These are phyloP conservation scores for Arizona elegans DNA, from an alignment of 2,113 vertebrate species.

Conservation along the genomic window DNA sequence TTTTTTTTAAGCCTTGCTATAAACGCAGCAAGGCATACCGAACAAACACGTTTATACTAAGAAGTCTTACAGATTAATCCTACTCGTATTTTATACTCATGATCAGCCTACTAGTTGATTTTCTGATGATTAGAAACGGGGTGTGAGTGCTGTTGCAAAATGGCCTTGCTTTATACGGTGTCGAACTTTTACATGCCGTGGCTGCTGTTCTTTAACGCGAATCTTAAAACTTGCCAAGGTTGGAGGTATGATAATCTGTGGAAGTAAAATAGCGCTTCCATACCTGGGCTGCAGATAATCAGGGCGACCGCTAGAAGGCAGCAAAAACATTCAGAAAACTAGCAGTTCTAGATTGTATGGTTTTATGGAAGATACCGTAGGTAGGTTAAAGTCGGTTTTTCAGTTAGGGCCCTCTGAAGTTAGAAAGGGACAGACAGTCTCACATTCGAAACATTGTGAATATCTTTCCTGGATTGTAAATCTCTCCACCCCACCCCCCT, in stretches of 20 bases:
- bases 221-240: background rate
- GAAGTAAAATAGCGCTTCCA: background rate
- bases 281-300: background rate
- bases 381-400: background rate
- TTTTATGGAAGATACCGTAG: background rate
- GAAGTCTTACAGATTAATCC: background rate
- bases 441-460: background rate
- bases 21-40: background rate
- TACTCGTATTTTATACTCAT: background rate
- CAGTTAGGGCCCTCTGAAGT: background rate
- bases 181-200: no score
- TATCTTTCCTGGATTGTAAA: background rate
- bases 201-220: background rate
- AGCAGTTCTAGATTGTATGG: background rate
- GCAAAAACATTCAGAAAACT: background rate
- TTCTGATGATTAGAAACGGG: background rate
- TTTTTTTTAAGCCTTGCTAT: background rate
- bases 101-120: background rate
- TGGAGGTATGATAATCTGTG: background rate
- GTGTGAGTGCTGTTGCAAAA: background rate
- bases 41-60: background rate
- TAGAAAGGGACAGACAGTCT: background rate
- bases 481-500: no score
- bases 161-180: background rate
- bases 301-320: background rate